phyloP scores from a whole-genome alignment of 2,113 vertebrate species.

The Lanius ludovicianus region DNA sequence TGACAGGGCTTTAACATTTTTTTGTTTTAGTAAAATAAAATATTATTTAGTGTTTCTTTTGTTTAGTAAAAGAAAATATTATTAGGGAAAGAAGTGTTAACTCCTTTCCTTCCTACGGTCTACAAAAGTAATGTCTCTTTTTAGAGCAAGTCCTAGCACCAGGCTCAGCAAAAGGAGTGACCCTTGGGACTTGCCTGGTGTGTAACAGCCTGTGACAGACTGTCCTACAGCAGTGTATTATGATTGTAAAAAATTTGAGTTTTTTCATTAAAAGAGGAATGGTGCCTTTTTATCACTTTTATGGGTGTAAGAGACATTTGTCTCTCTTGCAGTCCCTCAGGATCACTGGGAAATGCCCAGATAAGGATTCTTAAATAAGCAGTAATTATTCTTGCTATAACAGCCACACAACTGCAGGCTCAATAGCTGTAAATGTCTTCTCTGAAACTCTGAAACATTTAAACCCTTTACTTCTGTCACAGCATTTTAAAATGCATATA shows the following conservation, averaged over 20 bases:
- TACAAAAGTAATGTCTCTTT: neutral
- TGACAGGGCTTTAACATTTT: neutral
- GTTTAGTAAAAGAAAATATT: neutral
- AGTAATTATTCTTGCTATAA: neutral
- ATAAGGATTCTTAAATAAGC: neutral
- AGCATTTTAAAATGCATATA: neutral
- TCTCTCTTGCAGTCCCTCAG: neutral
- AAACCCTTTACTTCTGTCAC: neutral
- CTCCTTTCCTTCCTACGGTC: neutral
- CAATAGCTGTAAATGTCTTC: neutral
- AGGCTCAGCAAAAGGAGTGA: neutral
- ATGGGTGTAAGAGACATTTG: neutral
- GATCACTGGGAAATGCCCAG: rapidly evolving
- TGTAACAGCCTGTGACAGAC: neutral
- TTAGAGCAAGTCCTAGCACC: neutral
- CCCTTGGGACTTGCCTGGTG: neutral
- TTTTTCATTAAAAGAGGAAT: neutral
- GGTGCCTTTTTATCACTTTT: neutral
- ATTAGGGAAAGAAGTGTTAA: neutral
- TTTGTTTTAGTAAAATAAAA: neutral
- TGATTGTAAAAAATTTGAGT: neutral
- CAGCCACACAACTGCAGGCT: neutral
- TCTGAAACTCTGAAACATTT: neutral
- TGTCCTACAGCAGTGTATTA: neutral
- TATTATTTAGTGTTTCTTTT: too few species aligned